These are phyloP conservation scores for Rhinatrema bivittatum DNA, from an alignment of 2,797 vertebrate genomes.

Conservation along the genomic window DNA sequence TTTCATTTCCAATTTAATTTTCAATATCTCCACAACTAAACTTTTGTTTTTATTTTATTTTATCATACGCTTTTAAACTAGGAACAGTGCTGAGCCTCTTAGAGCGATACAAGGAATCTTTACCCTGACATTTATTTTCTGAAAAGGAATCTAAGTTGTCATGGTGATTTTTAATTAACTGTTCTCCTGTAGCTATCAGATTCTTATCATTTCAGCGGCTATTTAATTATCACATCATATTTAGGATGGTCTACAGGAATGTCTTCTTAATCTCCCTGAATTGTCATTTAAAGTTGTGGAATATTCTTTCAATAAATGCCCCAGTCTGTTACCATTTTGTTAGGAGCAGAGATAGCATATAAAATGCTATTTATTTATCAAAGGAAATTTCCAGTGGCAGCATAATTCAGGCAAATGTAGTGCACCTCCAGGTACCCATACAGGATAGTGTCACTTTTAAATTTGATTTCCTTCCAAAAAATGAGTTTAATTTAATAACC, in stretches of 20 bases:
- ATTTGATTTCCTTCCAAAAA: too few species aligned
- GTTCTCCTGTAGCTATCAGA: slow-evolving; percentile 36
- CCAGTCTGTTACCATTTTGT: background rate
- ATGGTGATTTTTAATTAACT: slow-evolving; percentile 58
- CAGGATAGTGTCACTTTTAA: too few species aligned
- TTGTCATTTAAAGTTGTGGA: slow-evolving; percentile 40
- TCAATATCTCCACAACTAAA: too few species aligned
- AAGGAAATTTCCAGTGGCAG: too few species aligned
- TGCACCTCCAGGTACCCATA: too few species aligned
- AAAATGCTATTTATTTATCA: too few species aligned
- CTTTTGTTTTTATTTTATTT: too few species aligned
- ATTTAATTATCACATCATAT: slow-evolving; percentile 47
- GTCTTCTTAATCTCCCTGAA: slow-evolving; percentile 37
- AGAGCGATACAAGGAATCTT: slow-evolving; percentile 36
- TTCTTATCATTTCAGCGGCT: slow-evolving; percentile 43
- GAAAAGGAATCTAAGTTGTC: slow-evolving; percentile 51
- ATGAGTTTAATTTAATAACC: too few species aligned
- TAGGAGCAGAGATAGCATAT: slow-evolving; percentile 22
- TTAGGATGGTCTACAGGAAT: slow-evolving; percentile 35
- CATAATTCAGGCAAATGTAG: too few species aligned
- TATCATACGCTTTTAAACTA: too few species aligned
- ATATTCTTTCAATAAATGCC: slow-evolving; percentile 12
- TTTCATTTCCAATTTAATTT: too few species aligned
- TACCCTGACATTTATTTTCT: slow-evolving; percentile 33
- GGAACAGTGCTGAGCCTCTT: too few species aligned